These are phyloP conservation scores for Augochlorella aurata DNA, from an alignment of 2,888 invertebrate species.

Conservation along the genomic window DNA sequence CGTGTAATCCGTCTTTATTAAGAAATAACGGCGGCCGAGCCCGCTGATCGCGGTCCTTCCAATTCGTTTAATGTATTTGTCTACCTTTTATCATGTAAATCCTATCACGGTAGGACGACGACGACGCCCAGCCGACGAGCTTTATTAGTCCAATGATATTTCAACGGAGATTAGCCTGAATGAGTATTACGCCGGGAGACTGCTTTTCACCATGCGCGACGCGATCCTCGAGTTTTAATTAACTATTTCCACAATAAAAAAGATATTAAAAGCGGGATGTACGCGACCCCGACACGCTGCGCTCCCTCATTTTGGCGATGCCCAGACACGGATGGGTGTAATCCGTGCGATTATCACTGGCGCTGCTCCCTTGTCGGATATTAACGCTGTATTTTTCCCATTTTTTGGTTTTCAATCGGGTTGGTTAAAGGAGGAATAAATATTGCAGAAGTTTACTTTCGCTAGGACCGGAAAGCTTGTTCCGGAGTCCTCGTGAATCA, in stretches of 20 bases:
- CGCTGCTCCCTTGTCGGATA: not conserved
- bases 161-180: slow-evolving; percentile 51
- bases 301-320: not conserved
- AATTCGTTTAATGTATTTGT: slow-evolving; percentile 43
- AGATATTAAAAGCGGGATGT: slow-evolving; percentile 45
- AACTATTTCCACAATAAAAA: slow-evolving; percentile 53
- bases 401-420: not conserved
- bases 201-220: slow-evolving; percentile 10
- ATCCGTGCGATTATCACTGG: not conserved
- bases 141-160: slow-evolving; percentile 56
- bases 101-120: not conserved
- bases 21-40: slow-evolving; percentile 44
- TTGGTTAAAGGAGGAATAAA: not conserved
- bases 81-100: slow-evolving; percentile 43
- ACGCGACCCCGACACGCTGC: not conserved
- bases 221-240: slow-evolving; percentile 43
- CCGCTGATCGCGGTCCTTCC: slow-evolving; percentile 26
- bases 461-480: not conserved
- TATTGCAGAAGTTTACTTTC: not conserved
- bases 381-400: not conserved
- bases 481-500: not conserved
- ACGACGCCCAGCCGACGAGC: slow-evolving; percentile 4
- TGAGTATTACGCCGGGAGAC: slow-evolving; percentile 40
- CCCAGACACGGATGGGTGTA: not conserved
- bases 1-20: slow-evolving; percentile 72